Conservation (phyloP, 2,797 vertebrate species). For the Sebastes steindachneri region DNA sequence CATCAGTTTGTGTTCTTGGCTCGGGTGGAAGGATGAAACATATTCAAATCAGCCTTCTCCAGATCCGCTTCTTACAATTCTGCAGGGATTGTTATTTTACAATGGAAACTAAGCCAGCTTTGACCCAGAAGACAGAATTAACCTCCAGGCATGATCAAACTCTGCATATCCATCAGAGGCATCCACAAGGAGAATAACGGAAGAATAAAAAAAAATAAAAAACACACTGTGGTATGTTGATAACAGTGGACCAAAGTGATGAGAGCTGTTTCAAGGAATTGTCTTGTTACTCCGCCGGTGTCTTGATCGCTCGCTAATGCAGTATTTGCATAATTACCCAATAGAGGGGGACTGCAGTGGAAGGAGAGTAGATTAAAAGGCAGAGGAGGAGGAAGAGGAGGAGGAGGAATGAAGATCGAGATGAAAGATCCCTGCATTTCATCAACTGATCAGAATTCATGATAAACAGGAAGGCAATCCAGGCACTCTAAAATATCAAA, state of each 20-base stretch:
- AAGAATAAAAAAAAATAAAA: constrained; percentile 13
- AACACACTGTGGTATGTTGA: constrained; percentile 29
- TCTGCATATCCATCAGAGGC: constrained; percentile 57
- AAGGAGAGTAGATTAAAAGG: constrained; percentile 40
- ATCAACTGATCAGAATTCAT: constrained; percentile 52
- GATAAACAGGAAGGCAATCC: no score
- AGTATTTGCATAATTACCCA: constrained; percentile 76
- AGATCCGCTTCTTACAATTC: constrained; percentile 66
- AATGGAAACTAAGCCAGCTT: constrained; percentile 78
- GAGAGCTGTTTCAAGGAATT: constrained; percentile 53
- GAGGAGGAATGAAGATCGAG: constrained; percentile 20
- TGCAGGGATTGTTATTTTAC: constrained; percentile 76
- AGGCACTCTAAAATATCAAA: no score
- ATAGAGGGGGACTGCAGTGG: constrained; percentile 46
- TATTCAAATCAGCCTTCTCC: constrained; percentile 74
- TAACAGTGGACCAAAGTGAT: constrained; percentile 47
- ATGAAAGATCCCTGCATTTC: constrained; percentile 62
- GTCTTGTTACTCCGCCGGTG: constrained; percentile 45
- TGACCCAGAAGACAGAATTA: constrained; percentile 80
- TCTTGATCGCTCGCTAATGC: constrained; percentile 63
- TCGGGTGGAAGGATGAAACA: constrained; percentile 74
- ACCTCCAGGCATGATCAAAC: constrained; percentile 73
- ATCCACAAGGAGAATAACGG: constrained; percentile 38
- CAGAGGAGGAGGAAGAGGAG: constrained; percentile 21
- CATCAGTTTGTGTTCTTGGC: constrained; percentile 71